Conservation (phyloP, 2,888 invertebrate genomes). For the Leptinotarsa juncta region DNA sequence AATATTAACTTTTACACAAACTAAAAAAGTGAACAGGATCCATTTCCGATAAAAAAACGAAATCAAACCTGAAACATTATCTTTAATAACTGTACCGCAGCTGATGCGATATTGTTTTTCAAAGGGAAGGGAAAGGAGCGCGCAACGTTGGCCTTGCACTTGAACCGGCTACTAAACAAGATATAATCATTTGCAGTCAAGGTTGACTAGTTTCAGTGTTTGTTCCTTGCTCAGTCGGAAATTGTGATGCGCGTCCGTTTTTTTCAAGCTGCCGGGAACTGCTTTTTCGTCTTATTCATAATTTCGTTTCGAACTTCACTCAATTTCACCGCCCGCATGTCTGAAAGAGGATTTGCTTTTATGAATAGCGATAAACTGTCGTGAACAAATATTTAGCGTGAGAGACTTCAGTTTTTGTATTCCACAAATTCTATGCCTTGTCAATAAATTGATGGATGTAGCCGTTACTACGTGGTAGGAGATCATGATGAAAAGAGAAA, state of each 20-base stretch:
- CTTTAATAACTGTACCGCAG: not conserved
- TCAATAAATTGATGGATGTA: too few relatives aligned
- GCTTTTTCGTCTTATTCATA: not conserved
- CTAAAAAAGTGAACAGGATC: too few relatives aligned
- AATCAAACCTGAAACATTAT: not conserved
- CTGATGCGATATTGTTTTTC: conserved; percentile 18
- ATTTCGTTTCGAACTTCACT: not conserved
- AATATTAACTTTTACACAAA: too few relatives aligned
- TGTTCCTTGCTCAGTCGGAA: conserved; percentile 49
- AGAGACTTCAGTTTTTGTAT: too few relatives aligned
- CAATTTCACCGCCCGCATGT: not conserved
- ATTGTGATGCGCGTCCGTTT: conserved; percentile 41
- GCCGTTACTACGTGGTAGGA: too few relatives aligned
- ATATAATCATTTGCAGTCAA: conserved; percentile 46
- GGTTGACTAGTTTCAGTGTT: conserved; percentile 50
- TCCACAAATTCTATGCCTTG: too few relatives aligned
- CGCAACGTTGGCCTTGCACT: conserved; percentile 59
- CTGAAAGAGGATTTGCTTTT: too few relatives aligned
- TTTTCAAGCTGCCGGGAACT: conserved; percentile 19
- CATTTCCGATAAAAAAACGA: not conserved
- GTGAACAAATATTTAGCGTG: too few relatives aligned
- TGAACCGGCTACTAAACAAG: conserved; percentile 56
- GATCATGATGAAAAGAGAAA: too few relatives aligned
- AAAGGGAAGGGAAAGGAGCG: conserved; percentile 17
- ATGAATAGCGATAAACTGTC: too few relatives aligned